These are phyloP conservation scores for Zygothrica quintamaculata DNA, from an alignment of 2,888 invertebrate species.

Conservation along the genomic window DNA sequence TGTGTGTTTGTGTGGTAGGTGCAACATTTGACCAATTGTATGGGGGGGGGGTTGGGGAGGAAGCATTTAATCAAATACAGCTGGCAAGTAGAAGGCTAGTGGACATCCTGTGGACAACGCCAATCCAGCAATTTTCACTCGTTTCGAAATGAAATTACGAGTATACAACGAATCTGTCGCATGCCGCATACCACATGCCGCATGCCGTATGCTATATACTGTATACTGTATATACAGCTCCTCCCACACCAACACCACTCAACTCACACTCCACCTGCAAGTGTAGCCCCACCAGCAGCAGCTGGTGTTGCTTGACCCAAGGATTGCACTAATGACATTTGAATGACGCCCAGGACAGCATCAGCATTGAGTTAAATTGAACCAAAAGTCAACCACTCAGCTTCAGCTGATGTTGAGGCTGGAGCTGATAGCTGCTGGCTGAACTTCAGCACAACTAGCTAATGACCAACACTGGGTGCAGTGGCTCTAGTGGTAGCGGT, in stretches of 20 bases:
- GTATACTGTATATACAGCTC: background rate
- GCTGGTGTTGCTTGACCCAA: slow-evolving; percentile 40
- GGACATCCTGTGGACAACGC: slow-evolving; percentile 39
- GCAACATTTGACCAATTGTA: slow-evolving; percentile 21
- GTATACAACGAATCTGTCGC: slow-evolving; percentile 5
- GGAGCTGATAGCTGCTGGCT: no score
- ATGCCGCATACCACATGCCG: slow-evolving; percentile 25
- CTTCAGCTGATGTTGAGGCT: no score
- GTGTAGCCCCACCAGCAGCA: slow-evolving; percentile 12
- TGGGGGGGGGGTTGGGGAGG: slow-evolving; percentile 4
- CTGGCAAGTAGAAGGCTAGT: slow-evolving; percentile 38
- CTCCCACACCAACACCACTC: slow-evolving; percentile 4
- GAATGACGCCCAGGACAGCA: slow-evolving; percentile 61
- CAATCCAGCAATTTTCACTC: slow-evolving; percentile 48
- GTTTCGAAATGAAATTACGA: slow-evolving; percentile 67
- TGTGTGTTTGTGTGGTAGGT: background rate
- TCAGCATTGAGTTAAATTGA: slow-evolving; percentile 22
- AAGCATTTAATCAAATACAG: slow-evolving; percentile 72
- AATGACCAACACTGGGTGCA: slow-evolving; percentile 54
- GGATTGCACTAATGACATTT: slow-evolving; percentile 72
- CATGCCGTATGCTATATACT: slow-evolving; percentile 18
- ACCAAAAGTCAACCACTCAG: slow-evolving; percentile 15
- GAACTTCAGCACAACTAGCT: slow-evolving; percentile 65
- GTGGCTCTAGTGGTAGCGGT: slow-evolving; percentile 4
- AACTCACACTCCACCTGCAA: slow-evolving; percentile 3